Percentiles rank a stretch among this genome's conserved stretches.
Conservation (phyloP, 2,888 invertebrate species). For the Chorisops tibialis region DNA sequence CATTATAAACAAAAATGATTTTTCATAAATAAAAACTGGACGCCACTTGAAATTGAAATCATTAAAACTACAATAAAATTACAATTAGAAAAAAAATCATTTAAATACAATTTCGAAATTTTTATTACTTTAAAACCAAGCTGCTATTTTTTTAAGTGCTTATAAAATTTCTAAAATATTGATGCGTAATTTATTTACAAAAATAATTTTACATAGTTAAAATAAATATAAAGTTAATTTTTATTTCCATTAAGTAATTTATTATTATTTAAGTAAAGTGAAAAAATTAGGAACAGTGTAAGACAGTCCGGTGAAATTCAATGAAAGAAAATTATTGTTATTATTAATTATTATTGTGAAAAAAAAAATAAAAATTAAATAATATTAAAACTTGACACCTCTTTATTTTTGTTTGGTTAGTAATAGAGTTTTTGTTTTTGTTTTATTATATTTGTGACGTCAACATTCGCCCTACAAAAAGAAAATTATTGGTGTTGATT, state of each 20-base stretch:
- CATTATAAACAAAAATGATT: background rate
- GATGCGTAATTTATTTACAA: too few relatives aligned
- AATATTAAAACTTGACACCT: background rate
- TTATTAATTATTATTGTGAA: too few relatives aligned
- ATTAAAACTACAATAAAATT: background rate
- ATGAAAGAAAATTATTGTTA: background rate
- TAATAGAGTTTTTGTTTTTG: conserved; percentile 15
- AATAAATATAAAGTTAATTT: background rate
- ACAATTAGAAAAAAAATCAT: background rate
- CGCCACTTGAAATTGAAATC: background rate
- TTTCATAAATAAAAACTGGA: too few relatives aligned
- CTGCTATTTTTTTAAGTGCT: background rate
- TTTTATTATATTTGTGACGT: conserved; percentile 26
- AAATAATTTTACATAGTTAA: too few relatives aligned
- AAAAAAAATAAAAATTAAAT: too few relatives aligned
- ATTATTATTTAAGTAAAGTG: background rate
- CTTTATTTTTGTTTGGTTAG: background rate
- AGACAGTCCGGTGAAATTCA: conserved; percentile 4
- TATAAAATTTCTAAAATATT: background rate
- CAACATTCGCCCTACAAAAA: conserved; percentile 30
- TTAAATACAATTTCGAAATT: background rate
- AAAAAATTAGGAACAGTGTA: background rate
- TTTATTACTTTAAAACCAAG: background rate
- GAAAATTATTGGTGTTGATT: conserved; percentile 1
- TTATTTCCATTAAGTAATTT: background rate